These are phyloP conservation scores for Dipodomys ordii DNA, from an alignment of 2,113 vertebrate species.

Conservation along the genomic window DNA sequence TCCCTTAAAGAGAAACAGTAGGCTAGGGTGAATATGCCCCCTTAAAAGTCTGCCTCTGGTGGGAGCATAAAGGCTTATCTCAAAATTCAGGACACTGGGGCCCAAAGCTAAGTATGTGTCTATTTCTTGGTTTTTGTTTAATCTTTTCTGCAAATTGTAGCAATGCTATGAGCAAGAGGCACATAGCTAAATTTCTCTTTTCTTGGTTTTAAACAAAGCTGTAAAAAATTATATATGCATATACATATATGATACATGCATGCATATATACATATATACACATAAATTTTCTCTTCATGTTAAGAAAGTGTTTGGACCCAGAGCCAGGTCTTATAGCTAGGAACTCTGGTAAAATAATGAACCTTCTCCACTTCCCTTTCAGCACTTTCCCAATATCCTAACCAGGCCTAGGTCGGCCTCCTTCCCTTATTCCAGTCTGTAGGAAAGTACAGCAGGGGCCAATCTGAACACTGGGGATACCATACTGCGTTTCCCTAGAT, in stretches of 20 bases:
- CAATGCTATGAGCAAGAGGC: background rate
- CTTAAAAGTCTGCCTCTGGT: background rate
- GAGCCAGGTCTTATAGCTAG: background rate
- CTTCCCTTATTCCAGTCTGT: background rate
- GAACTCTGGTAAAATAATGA: background rate
- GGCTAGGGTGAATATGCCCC: background rate
- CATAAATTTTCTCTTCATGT: background rate
- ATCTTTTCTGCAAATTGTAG: background rate
- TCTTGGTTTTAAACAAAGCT: background rate
- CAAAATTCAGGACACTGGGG: background rate
- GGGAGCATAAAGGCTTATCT: background rate
- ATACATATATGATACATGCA: too few species aligned
- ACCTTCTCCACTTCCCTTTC: background rate
- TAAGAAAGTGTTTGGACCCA: background rate
- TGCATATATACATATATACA: background rate
- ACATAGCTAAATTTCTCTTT: background rate
- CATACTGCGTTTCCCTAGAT: background rate
- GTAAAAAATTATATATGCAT: background rate
- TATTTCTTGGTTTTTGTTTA: background rate
- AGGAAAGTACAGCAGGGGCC: background rate
- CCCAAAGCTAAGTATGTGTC: background rate
- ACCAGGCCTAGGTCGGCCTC: background rate
- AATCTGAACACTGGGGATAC: background rate
- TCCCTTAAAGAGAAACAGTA: background rate
- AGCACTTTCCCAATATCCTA: rapidly evolving